Base-by-base conservation (phyloP, 2,113 vertebrate genomes). In the Equus przewalskii region DNA sequence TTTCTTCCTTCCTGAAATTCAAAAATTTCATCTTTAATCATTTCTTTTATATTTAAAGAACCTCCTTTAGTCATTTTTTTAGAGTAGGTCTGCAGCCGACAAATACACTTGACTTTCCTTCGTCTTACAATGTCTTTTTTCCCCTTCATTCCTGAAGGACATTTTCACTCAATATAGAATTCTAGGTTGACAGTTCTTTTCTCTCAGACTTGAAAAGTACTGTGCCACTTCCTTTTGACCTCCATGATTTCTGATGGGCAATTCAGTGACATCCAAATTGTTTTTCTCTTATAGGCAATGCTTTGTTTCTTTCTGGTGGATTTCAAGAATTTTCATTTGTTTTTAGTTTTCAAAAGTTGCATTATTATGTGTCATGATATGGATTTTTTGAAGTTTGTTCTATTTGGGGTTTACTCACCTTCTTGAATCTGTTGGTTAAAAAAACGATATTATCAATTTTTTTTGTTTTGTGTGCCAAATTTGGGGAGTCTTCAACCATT, bases 341-440 rank as follows among this genome's bases (percentile, higher is more conserved):
- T 18, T 80, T 81, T 72, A 41, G 65, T 81, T 90, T 69, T 84
- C 70, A 78, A 70, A 94, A 84, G 49, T 69, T 95, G 78, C 22
- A 49, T 78, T 76, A 49, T 36, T 4, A 46, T 33, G 6, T 60
- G 5, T 36, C 18, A 54, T 13, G 33, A 78, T 58, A 36, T n/a
- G 5, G 3, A 76, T 56, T 93, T 19, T 80, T 69, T 12, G 51
- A 49, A 0, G 3, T n/a, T 82, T 54, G 46, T 83, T 51, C 10
- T 54, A 14, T 36, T 87, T 79, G 69, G 21, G 28, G 18, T 49
- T 81, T 19, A 81, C 60, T 70, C 18, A 62, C 26, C 26, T 81
- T 36, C 30, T 65, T 28, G 3, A 83, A 54, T 94, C 18, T 78
- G 70, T 90, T 21, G 33, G 8, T 49, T 21, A 41, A 41, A 41